Conservation (phyloP, 1,140 invertebrate genomes). For the Palaemon carinicauda region DNA sequence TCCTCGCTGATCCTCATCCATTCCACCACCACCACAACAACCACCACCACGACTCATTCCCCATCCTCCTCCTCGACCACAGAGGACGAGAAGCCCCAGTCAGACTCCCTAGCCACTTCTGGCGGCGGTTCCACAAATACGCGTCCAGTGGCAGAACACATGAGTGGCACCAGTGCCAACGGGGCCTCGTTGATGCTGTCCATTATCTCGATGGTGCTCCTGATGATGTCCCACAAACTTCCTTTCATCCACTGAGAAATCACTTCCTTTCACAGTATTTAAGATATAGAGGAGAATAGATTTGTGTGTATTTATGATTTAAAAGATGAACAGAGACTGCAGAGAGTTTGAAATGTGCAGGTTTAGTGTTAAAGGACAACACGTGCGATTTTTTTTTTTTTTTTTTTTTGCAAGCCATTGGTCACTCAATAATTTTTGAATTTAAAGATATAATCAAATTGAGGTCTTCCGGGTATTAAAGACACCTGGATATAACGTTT, state of each 20-base stretch:
- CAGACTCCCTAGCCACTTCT: background rate
- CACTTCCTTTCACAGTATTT: too few relatives aligned
- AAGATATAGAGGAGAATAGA: background rate
- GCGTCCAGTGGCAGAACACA: background rate
- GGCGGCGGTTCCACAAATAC: background rate
- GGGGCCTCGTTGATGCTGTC: background rate
- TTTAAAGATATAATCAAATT: too few relatives aligned
- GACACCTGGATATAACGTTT: too few relatives aligned
- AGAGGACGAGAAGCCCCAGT: background rate
- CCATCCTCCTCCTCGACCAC: slow-evolving; percentile 4
- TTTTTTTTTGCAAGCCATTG: too few relatives aligned
- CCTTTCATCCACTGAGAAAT: background rate
- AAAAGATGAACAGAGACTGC: too few relatives aligned
- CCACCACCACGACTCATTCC: slow-evolving; percentile 31
- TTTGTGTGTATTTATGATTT: background rate
- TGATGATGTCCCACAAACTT: background rate
- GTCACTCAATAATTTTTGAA: too few relatives aligned
- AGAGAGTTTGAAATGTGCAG: too few relatives aligned
- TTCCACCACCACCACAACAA: slow-evolving; percentile 50
- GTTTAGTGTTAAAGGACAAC: too few relatives aligned
- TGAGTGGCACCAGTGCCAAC: background rate
- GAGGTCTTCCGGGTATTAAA: too few relatives aligned
- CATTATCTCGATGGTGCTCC: background rate
- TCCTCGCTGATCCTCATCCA: slow-evolving; percentile 39
- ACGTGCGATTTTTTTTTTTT: too few relatives aligned